Evolutionary conservation across 2,113 vertebrate species (phyloP).

Genomic region (Calypte anna): DNA sequence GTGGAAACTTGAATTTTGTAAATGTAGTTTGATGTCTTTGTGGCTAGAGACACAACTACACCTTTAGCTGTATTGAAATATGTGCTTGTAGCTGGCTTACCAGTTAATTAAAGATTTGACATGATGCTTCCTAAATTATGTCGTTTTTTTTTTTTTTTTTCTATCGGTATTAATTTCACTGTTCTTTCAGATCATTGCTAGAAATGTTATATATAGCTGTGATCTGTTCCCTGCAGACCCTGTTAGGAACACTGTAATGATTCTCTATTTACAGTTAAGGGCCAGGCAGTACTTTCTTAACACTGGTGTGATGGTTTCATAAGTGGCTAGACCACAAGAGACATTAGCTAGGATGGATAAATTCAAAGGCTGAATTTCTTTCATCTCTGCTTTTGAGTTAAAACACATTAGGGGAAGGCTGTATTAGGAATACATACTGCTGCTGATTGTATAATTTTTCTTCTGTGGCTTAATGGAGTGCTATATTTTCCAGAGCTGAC

Average conservation of each 20-base stretch:
- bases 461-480: conserved; percentile 20
- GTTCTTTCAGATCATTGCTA: not conserved
- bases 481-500: not conserved
- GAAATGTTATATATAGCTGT: not conserved
- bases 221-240: not conserved
- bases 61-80: not conserved
- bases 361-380: not conserved
- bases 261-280: not conserved
- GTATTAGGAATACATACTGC: not conserved
- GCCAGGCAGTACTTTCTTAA: not conserved
- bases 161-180: not conserved
- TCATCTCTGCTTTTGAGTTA: not conserved
- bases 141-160: not conserved
- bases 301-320: not conserved
- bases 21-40: not conserved
- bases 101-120: not conserved
- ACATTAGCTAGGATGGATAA: not conserved
- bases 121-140: not conserved
- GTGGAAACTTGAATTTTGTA: not conserved
- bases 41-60: not conserved
- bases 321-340: not conserved
- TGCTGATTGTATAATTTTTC: not conserved
- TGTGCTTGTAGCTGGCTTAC: not conserved
- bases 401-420: not conserved
- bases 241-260: not conserved